Base-by-base conservation (phyloP, 2,113 vertebrate species). In the Artemisiospiza belli region DNA sequence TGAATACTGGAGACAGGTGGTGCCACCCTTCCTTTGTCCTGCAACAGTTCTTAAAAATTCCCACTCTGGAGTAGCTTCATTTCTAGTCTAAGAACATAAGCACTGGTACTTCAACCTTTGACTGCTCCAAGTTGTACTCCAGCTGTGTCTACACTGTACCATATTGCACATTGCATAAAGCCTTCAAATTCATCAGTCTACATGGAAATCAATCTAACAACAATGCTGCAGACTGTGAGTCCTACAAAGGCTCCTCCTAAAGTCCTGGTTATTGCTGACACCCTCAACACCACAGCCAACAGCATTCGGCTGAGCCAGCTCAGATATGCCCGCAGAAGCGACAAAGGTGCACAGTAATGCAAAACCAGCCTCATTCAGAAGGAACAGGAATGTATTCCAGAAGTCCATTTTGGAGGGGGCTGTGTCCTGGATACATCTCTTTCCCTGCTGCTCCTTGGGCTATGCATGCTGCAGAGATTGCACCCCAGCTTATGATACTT, bases 1-100 rank as follows among this genome's bases (percentile, higher is more conserved):
- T 46, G 46, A 95, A 90, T 31, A 80, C 30, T 43, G 44, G 43
- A 90, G 54, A 87, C 52, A 89, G 89, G 95, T 95, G 77, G 81
- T 91, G 81, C 89, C 93, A 96, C 88, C 72, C 90, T 85, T 91
- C 61, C 87, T 92, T 95, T 94, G 91, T 94, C 93, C 87, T 88
- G 64, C 67, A 87, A 52, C 28, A 68, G 57, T 73, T 96, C 55
- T 86, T 83, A 23, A 83, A 87, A 90, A 78, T 54, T 74, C 61
- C 33, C 76, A 52, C 80, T 94, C 68, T 87, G 74, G 39, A 91
- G 62, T 12, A 76, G 73, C 28, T 87, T 87, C 41, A 64, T 67
- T 47, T 89, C 74, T 68, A 83, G 30, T 39, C 47, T 51, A 62
- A 87, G 59, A 90, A 55, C 33, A 44, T 1, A 30, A 73, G 54